Base-by-base conservation (phyloP, 2,113 vertebrate genomes). In the Albula glossodonta region DNA sequence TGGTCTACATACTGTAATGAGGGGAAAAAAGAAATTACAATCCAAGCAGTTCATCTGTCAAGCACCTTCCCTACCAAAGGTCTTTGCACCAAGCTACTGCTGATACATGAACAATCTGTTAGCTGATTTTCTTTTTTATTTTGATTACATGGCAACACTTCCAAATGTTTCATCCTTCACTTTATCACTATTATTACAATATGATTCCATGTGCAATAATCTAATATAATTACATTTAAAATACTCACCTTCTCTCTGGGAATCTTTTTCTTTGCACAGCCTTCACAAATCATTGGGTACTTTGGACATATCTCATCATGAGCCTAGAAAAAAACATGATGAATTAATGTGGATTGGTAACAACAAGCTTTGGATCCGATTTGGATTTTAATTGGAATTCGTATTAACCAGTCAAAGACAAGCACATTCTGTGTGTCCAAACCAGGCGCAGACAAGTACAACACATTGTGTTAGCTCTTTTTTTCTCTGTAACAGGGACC, bases 261-360 rank as follows among this genome's bases (percentile, higher is more conserved):
- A 86, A 98, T 96, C 93, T 96, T 98, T 93, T 96, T 97, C 93
- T 97, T 97, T 51, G 97, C 97, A 41, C 98, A 99, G 84, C 97
- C 96, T 48, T 98, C 97, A 8, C 98, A 99, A 9, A 96, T 96
- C 96, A 99, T 93, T 0, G 98, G 98, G 80, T 97, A 96, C 88
- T 97, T 97, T 53, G 98, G 97, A 91, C 98, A 99, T 88, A 97
- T 95, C 52, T 97, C 96, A 2, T 97, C 96, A 48, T 99, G 98
- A 41, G 96, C 97, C 98, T 99, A 85, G 6, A 87, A 84, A 89
- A 78, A 53, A 89, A 81, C 9, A n/a, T 8, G 2, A 6, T 1
- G 5, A 25, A 31, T 74, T 31, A 74, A 31, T 74, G 5, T 5
- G 31, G 6, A n/a, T 60, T 60, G 3, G 13, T 9, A 15, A 60